Percentiles rank a stretch among this genome's conserved stretches.
Evolutionary conservation across 2,888 invertebrate species (phyloP).

Genomic region (Punctoribates punctum): DNA sequence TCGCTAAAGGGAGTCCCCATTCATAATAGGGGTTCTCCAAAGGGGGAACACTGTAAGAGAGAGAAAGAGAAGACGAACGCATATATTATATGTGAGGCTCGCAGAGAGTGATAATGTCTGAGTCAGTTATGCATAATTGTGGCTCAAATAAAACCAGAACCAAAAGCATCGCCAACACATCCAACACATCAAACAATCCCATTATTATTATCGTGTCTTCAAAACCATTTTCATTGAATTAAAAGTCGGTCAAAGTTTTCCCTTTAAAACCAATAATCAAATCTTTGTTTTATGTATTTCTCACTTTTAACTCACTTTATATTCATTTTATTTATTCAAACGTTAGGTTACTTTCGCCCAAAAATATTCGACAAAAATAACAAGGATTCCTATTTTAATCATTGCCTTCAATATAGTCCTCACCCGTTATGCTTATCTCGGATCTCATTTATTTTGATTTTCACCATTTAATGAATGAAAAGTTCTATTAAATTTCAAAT

Average conservation of each 20-base stretch:
- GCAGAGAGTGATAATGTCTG: conserved; percentile 17
- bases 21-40: conserved; percentile 23
- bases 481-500: no score
- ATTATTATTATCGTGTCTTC: not conserved
- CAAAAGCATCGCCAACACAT: not conserved
- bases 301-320: not conserved
- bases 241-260: not conserved
- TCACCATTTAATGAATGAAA: no score
- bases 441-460: no score
- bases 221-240: conserved; percentile 1
- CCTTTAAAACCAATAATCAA: not conserved
- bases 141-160: not conserved
- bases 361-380: no score
- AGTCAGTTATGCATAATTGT: conserved; percentile 14
- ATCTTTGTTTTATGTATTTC: not conserved
- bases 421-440: no score
- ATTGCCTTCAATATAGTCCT: no score
- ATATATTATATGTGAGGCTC: conserved; percentile 9
- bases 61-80: not conserved
- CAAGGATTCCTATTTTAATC: no score
- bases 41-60: conserved; percentile 2
- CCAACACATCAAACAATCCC: not conserved
- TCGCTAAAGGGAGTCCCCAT: conserved; percentile 11
- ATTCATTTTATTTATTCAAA: not conserved
- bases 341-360: no score